A percentile compares a stretch with the other conserved stretches of the same genome.
Evolutionary conservation across 2,113 vertebrate species (phyloP).

Genomic region (Aleadryas rufinucha): DNA sequence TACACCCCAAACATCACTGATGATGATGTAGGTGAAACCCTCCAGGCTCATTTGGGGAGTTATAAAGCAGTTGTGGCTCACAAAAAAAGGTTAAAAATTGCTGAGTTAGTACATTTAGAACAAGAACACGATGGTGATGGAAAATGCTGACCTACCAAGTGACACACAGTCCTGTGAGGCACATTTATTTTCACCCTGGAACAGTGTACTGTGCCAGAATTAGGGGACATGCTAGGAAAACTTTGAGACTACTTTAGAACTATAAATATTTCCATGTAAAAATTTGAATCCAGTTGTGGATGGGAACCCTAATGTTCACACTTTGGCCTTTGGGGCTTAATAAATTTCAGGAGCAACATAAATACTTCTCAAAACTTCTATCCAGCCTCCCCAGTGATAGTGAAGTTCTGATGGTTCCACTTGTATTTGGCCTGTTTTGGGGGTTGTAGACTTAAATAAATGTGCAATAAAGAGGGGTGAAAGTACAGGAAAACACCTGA

Average conservation of each 20-base stretch:
- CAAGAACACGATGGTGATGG: background rate
- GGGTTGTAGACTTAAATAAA: background rate
- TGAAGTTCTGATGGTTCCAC: background rate
- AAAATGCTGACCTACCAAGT: background rate
- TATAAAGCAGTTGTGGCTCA: background rate
- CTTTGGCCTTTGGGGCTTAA: background rate
- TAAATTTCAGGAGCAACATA: background rate
- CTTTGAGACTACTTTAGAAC: background rate
- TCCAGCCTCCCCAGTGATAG: background rate
- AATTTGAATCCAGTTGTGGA: background rate
- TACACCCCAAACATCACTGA: background rate
- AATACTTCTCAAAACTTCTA: background rate
- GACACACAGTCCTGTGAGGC: background rate
- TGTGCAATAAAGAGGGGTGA: background rate
- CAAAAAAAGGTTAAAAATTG: background rate
- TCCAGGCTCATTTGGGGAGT: background rate
- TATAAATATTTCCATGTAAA: background rate
- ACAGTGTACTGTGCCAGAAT: background rate
- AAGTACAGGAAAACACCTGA: background rate
- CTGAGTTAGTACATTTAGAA: background rate
- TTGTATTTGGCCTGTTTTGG: background rate
- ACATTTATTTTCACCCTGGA: background rate
- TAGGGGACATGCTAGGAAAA: background rate
- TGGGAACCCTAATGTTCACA: background rate
- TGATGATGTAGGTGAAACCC: background rate